phyloP scores from a whole-genome alignment of 2,797 vertebrate species.

The Graptemys geographica region DNA sequence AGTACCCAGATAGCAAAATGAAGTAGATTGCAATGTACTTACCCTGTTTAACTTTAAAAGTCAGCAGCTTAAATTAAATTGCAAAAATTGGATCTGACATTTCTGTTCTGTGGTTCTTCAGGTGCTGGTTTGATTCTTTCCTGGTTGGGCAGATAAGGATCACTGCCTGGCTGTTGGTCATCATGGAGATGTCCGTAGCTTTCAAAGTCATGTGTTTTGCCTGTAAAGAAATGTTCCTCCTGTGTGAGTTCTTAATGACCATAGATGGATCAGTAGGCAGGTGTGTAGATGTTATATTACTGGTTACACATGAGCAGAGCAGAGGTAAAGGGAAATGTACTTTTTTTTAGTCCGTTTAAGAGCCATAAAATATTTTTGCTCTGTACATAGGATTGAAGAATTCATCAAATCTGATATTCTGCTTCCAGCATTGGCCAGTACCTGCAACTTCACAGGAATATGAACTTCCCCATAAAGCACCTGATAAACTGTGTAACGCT shows the following conservation, averaged over 20 bases:
- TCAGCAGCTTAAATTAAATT: conserved; percentile 72
- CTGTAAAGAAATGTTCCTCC: conserved; percentile 67
- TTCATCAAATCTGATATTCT: not conserved
- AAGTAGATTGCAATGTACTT: conserved; percentile 39
- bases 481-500: not conserved
- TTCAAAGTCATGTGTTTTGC: conserved; percentile 71
- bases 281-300: not conserved
- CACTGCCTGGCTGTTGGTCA: conserved; percentile 66
- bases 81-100: conserved; percentile 79
- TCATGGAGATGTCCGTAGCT: conserved; percentile 71
- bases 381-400: not conserved
- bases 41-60: conserved; percentile 36
- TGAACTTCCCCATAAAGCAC: not conserved
- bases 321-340: conserved; percentile 13
- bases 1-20: conserved; percentile 38
- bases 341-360: conserved; percentile 5
- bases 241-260: conserved; percentile 23
- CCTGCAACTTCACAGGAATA: not conserved
- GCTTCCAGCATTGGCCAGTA: not conserved
- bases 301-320: not conserved
- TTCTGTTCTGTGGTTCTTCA: conserved; percentile 65
- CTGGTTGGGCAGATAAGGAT: conserved; percentile 38
- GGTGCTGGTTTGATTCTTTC: conserved; percentile 57
- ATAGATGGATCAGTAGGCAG: conserved; percentile 29
- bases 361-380: not conserved